Evolutionary conservation across 2,797 vertebrate species (phyloP).

Genomic region (Thalassophryne amazonica): DNA sequence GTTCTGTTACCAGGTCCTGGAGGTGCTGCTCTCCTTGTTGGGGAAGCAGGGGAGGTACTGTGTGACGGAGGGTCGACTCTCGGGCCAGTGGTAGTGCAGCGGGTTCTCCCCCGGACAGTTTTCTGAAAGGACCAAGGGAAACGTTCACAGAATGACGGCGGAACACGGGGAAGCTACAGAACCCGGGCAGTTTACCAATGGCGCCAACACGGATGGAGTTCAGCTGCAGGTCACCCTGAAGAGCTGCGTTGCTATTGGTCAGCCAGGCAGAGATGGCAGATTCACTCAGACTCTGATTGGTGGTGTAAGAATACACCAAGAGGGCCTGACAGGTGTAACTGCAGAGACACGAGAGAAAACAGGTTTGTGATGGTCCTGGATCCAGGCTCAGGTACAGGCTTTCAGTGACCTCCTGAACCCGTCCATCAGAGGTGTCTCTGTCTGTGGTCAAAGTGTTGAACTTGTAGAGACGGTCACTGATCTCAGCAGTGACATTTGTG

Average conservation of each 20-base stretch:
- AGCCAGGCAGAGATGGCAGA: constrained; percentile 75
- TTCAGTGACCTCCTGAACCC: no score
- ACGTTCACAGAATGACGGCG: background rate
- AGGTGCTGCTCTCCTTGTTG: constrained; percentile 79
- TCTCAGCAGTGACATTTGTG: no score
- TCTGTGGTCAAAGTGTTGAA: no score
- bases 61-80: constrained; percentile 73
- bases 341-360: background rate
- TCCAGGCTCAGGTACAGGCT: no score
- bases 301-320: constrained; percentile 79
- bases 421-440: no score
- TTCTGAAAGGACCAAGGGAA: constrained; percentile 56
- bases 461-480: no score
- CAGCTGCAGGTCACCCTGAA: constrained; percentile 69
- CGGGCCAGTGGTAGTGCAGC: constrained; percentile 82
- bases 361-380: rapidly evolving
- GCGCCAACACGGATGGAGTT: constrained; percentile 48
- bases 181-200: constrained; percentile 70
- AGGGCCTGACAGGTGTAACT: constrained; percentile 83
- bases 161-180: background rate
- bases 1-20: constrained; percentile 84
- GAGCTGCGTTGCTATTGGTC: constrained; percentile 41
- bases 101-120: constrained; percentile 79
- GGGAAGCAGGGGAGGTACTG: constrained; percentile 77
- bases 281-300: constrained; percentile 77